A percentile compares a stretch with the other conserved stretches of the same genome.
These are phyloP conservation scores for Epizoanthus illoricatus DNA, from an alignment of 92 coral and sea anemone species.

Conservation along the genomic window DNA sequence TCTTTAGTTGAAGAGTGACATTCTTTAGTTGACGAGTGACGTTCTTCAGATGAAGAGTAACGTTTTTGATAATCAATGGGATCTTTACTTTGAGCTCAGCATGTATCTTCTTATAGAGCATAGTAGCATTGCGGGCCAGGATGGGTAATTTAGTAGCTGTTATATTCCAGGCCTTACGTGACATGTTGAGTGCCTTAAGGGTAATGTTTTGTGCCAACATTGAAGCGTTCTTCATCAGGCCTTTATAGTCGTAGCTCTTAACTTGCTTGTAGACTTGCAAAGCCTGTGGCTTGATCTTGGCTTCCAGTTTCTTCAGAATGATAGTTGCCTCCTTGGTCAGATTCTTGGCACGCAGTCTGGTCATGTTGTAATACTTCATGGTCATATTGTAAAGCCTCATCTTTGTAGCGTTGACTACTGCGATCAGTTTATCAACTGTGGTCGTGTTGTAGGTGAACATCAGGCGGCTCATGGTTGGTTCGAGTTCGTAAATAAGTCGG, in stretches of 20 bases:
- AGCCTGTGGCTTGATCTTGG: conserved; percentile 64
- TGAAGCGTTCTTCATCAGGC: conserved; percentile 55
- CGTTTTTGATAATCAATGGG: conserved; percentile 30
- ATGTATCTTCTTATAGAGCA: conserved; percentile 55
- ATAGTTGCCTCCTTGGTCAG: conserved; percentile 61
- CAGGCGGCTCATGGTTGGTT: conserved; percentile 71
- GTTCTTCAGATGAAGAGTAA: conserved; percentile 45
- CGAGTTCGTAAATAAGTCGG: conserved; percentile 64
- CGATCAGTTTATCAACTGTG: conserved; percentile 53
- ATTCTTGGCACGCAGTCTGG: conserved; percentile 55
- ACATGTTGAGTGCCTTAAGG: conserved; percentile 52
- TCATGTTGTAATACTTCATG: conserved; percentile 66
- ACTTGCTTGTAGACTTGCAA: conserved; percentile 60
- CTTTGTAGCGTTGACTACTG: conserved; percentile 53
- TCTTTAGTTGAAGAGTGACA: conserved; percentile 63
- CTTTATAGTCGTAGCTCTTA: conserved; percentile 68
- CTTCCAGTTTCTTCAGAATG: conserved; percentile 63
- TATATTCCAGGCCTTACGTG: conserved; percentile 52
- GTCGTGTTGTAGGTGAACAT: conserved; percentile 83
- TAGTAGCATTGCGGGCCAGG: conserved; percentile 58
- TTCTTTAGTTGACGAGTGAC: conserved; percentile 48
- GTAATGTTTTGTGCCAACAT: conserved; percentile 59
- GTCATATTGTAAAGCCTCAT: conserved; percentile 54
- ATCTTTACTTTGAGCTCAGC: conserved; percentile 30
- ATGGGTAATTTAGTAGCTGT: conserved; percentile 45